These are phyloP conservation scores for Boloria euphrosyne DNA, from an alignment of 2,888 invertebrate species.

Conservation along the genomic window DNA sequence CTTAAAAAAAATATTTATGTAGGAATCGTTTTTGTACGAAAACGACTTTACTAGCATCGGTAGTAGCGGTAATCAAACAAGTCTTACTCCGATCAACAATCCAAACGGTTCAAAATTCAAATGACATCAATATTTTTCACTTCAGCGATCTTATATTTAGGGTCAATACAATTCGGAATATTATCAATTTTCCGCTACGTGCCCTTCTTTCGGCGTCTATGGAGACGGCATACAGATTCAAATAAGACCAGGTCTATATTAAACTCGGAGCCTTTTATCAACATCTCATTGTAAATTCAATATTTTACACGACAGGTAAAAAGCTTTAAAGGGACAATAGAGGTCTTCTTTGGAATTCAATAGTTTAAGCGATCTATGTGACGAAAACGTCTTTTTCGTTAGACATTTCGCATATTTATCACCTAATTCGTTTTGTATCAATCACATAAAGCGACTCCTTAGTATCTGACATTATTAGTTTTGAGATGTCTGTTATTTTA, in stretches of 20 bases:
- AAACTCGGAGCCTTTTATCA: constrained; percentile 41
- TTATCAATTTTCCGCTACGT: constrained; percentile 24
- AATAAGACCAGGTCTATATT: constrained; percentile 36
- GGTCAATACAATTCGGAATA: constrained; percentile 22
- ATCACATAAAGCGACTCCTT: background rate
- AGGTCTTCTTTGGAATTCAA: background rate
- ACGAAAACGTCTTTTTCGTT: background rate
- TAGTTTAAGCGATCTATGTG: background rate
- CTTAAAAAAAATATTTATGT: too few species aligned
- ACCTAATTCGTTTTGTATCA: background rate
- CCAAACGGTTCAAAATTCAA: background rate
- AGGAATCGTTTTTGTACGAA: too few species aligned
- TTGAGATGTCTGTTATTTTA: too few species aligned
- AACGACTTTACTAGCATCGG: too few species aligned
- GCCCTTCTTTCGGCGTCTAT: constrained; percentile 13
- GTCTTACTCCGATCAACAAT: too few species aligned
- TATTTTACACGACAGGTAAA: constrained; percentile 48
- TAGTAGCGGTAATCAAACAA: too few species aligned
- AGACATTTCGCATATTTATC: background rate
- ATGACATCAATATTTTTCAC: constrained; percentile 5
- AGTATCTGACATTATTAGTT: too few species aligned
- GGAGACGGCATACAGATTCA: constrained; percentile 36
- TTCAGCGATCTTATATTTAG: constrained; percentile 12
- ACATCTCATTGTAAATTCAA: constrained; percentile 48
- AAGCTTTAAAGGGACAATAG: constrained; percentile 1